Evolutionary conservation across 2,888 invertebrate genomes (phyloP), one percentile per base, ranked within the genome.

Genomic region (Eupelmus urozonus): DNA sequence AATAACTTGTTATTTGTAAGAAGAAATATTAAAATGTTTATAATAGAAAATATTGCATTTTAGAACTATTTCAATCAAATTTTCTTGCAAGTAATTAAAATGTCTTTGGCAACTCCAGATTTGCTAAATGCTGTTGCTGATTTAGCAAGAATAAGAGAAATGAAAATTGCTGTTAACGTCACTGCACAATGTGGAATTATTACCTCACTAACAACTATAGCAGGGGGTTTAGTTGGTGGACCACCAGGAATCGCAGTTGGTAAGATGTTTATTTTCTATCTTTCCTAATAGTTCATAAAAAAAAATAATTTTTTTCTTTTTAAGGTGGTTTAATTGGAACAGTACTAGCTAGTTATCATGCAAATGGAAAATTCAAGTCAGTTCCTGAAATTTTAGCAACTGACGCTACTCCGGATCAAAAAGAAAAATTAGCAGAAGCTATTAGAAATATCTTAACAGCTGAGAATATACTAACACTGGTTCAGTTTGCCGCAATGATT

Each of bases 231-330:
- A 42, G 1, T 81, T 53, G 27, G 70, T 42, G 82, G 82, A 16
- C 81, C 82, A 45, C 42, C 69, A 69, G 82, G 82, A 11, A 72
- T 82, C 27, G 78, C 79, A 11, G 7, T 81, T 40, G 82, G 82
- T 82, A 78, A 63, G 27, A 62, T 55, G 57, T 63, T 59, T 40
- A 29, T n/a, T n/a, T n/a, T n/a, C n/a, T n/a, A n/a, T n/a, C n/a
- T n/a, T 34, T 34, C 9, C 9, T 34, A 34, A 34, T 34, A 34
- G 3, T 34, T 34, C 5, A 34, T 34, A 5, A 34, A 34, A 13
- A 45, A 16, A 45, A n/a, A 4, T 55, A 55, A 16, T 16, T 20
- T 53, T 53, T 5, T 20, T 49, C 3, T 23, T 49, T 67, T 40
- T 55, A 40, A 82, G 82, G 82, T 71, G 76, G 82, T 13, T 16